Evolutionary conservation across 53 echinoderm and acorn worm species (phyloP).

Genomic region (Mesocentrotus franciscanus): DNA sequence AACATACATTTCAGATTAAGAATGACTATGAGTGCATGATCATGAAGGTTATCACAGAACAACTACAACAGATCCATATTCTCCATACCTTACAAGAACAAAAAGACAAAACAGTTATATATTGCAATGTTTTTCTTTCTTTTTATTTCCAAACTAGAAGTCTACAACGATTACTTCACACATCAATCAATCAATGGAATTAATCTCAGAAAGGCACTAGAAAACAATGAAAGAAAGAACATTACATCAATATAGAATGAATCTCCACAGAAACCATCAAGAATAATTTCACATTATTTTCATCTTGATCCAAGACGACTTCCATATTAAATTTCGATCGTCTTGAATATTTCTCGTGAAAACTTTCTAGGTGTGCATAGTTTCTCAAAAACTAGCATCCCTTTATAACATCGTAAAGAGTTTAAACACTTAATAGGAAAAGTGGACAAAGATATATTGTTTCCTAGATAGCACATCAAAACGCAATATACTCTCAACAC

Average conservation of each 20-base stretch:
- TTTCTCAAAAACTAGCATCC: slow-evolving; percentile 3
- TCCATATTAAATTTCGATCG: neutral
- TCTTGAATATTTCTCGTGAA: neutral
- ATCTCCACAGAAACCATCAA: neutral
- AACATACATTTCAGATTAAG: neutral
- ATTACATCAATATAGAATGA: neutral
- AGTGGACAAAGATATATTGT: neutral
- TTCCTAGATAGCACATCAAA: slow-evolving; percentile 42
- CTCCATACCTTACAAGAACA: neutral
- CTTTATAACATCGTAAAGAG: neutral
- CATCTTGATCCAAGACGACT: neutral
- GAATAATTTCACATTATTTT: slow-evolving; percentile 15
- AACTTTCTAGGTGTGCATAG: neutral
- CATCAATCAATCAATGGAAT: slow-evolving; percentile 57
- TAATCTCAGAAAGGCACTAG: slow-evolving; percentile 60
- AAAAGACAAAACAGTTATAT: neutral
- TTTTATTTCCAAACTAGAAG: slow-evolving; percentile 63
- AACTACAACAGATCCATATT: neutral
- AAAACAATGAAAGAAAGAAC: slow-evolving; percentile 58
- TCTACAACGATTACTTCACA: slow-evolving; percentile 60
- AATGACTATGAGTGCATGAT: neutral
- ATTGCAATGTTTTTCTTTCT: slow-evolving; percentile 12
- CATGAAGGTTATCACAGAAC: neutral
- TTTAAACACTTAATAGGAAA: neutral
- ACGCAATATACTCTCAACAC: slow-evolving; percentile 31